Evolutionary conservation across 1,140 invertebrate species (phyloP).

Genomic region (Latrodectus geometricus): DNA sequence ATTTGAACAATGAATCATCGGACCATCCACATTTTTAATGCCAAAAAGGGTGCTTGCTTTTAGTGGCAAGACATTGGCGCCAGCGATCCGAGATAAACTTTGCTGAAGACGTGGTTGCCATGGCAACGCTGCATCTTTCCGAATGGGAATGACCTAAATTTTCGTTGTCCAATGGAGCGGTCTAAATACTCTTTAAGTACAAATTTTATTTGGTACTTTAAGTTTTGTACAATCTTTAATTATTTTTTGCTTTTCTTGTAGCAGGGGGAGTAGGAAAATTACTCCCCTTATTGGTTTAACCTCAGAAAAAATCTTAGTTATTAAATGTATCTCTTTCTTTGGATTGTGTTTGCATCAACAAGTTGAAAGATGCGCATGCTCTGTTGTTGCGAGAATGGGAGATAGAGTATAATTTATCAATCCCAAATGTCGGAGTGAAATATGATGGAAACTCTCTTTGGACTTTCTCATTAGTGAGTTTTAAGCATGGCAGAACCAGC

Average conservation of each 20-base stretch:
- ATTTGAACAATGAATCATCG: constrained; percentile 56
- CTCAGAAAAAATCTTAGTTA: too few relatives aligned
- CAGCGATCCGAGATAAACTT: constrained; percentile 24
- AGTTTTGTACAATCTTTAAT: background rate
- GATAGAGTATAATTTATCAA: too few relatives aligned
- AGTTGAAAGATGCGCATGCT: too few relatives aligned
- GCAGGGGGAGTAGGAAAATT: too few relatives aligned
- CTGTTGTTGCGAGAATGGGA: too few relatives aligned
- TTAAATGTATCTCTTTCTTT: too few relatives aligned
- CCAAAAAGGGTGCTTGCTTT: constrained; percentile 16
- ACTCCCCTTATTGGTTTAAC: background rate
- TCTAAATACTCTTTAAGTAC: constrained; percentile 13
- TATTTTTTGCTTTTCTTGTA: constrained; percentile 10
- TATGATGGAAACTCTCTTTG: too few relatives aligned
- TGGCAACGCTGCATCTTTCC: constrained; percentile 42
- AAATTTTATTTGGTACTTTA: constrained; percentile 24
- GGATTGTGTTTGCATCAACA: too few relatives aligned
- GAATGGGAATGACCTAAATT: constrained; percentile 51
- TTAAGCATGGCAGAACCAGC: too few relatives aligned
- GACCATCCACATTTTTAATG: constrained; percentile 56
- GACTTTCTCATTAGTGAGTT: too few relatives aligned
- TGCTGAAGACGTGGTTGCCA: constrained; percentile 35
- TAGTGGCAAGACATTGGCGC: constrained; percentile 40
- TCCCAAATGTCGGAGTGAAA: too few relatives aligned
- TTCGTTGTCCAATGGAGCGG: constrained; percentile 6